Conservation (phyloP, 2,888 invertebrate genomes). For the Melanophora roralis region DNA sequence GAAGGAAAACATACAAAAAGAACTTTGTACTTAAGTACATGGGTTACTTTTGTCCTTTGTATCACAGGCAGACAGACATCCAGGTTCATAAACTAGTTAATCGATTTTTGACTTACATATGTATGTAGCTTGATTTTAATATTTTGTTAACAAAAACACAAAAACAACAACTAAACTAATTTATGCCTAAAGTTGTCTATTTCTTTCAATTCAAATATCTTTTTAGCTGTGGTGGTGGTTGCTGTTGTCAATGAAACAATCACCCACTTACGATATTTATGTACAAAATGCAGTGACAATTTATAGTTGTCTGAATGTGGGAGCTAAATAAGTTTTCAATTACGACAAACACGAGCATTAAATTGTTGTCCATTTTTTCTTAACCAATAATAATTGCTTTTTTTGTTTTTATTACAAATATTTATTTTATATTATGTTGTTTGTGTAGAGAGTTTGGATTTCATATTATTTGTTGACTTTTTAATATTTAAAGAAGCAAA, state of each 20-base stretch:
- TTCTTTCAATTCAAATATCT: background rate
- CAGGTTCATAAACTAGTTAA: background rate
- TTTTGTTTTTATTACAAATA: slow-evolving; percentile 25
- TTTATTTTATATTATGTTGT: no score
- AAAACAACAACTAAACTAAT: background rate
- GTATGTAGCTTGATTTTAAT: background rate
- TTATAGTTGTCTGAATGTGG: slow-evolving; percentile 1
- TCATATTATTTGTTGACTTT: no score
- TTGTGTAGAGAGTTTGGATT: no score
- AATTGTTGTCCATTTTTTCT: no score
- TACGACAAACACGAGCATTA: background rate
- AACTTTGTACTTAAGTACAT: background rate
- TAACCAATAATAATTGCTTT: background rate
- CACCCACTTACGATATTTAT: slow-evolving; percentile 12
- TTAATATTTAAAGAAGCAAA: no score
- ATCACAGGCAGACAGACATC: background rate
- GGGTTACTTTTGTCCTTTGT: background rate
- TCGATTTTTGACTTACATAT: background rate
- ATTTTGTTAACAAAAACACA: background rate
- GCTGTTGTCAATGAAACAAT: background rate
- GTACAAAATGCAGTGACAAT: no score
- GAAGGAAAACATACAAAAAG: background rate
- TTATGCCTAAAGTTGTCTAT: background rate
- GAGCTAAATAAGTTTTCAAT: slow-evolving; percentile 33
- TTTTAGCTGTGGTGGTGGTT: background rate